Conservation (phyloP, 92 coral and sea anemone genomes). For the Nematostella vectensis region DNA sequence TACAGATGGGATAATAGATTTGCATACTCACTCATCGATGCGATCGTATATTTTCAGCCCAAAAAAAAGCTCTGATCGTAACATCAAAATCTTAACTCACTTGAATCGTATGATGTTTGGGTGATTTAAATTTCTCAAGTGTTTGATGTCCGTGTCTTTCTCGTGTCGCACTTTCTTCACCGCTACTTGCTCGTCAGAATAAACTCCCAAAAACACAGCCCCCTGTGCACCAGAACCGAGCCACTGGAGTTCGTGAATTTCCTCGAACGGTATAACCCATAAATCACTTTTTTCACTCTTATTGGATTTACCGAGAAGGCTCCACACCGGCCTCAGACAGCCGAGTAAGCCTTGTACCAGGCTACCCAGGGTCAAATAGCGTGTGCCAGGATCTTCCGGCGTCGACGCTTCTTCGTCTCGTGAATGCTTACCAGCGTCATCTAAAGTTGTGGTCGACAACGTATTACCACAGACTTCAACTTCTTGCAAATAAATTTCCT, state of each 20-base stretch:
- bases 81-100: slow-evolving; percentile 31
- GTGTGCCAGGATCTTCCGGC: neutral
- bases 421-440: neutral
- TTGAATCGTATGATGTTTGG: slow-evolving; percentile 79
- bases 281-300: slow-evolving; percentile 51
- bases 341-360: slow-evolving; percentile 68
- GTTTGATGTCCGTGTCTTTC: slow-evolving; percentile 76
- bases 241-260: slow-evolving; percentile 72
- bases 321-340: slow-evolving; percentile 79
- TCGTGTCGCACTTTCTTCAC: slow-evolving; percentile 81
- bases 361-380: slow-evolving; percentile 43
- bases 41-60: no score
- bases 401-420: neutral
- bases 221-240: slow-evolving; percentile 85
- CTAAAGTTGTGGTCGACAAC: neutral
- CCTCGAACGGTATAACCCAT: slow-evolving; percentile 81
- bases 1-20: no score
- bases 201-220: slow-evolving; percentile 71
- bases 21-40: no score
- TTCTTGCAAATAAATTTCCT: neutral
- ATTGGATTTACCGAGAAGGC: slow-evolving; percentile 62
- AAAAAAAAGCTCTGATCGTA: no score
- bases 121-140: slow-evolving; percentile 57
- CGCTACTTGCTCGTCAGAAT: slow-evolving; percentile 70
- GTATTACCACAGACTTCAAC: neutral